These are phyloP conservation scores for Brachionus koreanus DNA, from an alignment of 1,140 invertebrate genomes.

Conservation along the genomic window DNA sequence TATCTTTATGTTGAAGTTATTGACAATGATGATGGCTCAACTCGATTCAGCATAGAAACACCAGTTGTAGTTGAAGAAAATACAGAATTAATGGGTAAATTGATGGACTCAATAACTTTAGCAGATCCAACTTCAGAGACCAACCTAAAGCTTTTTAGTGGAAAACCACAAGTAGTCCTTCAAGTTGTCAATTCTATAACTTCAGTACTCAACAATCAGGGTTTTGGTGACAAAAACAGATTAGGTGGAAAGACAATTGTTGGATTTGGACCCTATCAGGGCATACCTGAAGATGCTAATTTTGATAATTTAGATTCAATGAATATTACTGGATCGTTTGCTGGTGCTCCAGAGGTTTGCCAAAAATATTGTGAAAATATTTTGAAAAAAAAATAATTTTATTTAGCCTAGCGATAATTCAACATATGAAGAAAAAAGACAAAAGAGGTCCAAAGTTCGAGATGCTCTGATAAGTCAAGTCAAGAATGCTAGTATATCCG, in stretches of 20 bases:
- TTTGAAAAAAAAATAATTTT: background rate
- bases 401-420: background rate
- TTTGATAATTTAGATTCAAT: background rate
- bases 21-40: conserved; percentile 21
- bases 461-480: background rate
- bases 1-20: conserved; percentile 29
- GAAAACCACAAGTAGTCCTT: background rate
- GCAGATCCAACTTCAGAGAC: background rate
- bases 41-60: background rate
- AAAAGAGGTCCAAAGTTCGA: background rate
- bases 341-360: background rate
- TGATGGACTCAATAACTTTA: background rate
- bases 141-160: conserved; percentile 17
- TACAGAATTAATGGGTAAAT: background rate
- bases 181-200: conserved; percentile 29
- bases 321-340: background rate
- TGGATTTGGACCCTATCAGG: conserved; percentile 22
- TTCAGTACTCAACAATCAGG: conserved; percentile 34
- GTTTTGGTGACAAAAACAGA: conserved; percentile 29
- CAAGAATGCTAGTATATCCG: conserved; percentile 11
- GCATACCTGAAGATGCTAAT: background rate
- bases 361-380: background rate
- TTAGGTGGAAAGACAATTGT: background rate
- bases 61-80: conserved; percentile 10
- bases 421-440: conserved; percentile 10